phyloP scores from a whole-genome alignment of 2,797 vertebrate genomes.

The Falco concolor region DNA sequence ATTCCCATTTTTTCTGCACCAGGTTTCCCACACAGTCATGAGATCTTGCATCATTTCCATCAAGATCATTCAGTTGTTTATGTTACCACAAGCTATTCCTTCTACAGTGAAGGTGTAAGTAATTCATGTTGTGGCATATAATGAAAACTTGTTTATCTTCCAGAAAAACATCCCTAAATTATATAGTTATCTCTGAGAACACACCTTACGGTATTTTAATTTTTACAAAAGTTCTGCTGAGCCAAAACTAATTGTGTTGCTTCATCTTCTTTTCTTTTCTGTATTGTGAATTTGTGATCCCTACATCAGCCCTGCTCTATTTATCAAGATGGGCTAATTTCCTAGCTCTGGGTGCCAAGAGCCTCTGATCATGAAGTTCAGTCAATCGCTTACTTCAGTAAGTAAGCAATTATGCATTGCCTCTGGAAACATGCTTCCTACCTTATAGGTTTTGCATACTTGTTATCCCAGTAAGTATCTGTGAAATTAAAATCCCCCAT shows the following conservation, averaged over 20 bases:
- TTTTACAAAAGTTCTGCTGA: background rate
- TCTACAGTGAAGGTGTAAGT: background rate
- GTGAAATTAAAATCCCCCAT: conserved; percentile 70
- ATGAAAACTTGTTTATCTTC: conserved; percentile 19
- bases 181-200: background rate
- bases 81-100: conserved; percentile 49
- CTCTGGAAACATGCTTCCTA: conserved; percentile 68
- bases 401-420: conserved; percentile 72
- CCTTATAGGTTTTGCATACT: conserved; percentile 70
- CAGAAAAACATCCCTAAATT: background rate
- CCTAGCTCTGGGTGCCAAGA: conserved; percentile 47
- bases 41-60: background rate
- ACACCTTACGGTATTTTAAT: background rate
- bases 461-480: conserved; percentile 72
- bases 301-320: conserved; percentile 29
- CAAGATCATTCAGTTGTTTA: conserved; percentile 30
- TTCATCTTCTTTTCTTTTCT: background rate
- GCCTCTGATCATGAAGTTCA: conserved; percentile 67
- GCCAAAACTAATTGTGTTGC: background rate
- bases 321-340: conserved; percentile 60
- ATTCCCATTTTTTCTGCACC: conserved; percentile 58
- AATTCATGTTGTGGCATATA: background rate
- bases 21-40: background rate
- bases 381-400: conserved; percentile 71
- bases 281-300: background rate